Evolutionary conservation across 2,113 vertebrate species (phyloP).

Genomic region (Sylvietta virens): DNA sequence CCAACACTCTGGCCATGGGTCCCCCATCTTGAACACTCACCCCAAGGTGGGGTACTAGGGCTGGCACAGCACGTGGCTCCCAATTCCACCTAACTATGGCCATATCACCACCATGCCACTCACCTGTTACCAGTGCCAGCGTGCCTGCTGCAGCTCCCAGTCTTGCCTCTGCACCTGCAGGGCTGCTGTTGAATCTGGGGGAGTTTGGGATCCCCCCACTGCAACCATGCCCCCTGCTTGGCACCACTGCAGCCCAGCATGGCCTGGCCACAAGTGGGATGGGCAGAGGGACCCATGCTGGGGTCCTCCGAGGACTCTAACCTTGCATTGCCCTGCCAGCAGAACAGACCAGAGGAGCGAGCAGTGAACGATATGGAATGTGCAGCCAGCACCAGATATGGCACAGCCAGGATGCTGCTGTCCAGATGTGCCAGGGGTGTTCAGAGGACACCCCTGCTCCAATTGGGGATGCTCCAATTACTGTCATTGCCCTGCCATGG

Average conservation of each 20-base stretch:
- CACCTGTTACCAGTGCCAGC: background rate
- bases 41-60: background rate
- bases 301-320: background rate
- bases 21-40: background rate
- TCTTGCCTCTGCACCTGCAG: background rate
- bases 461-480: background rate
- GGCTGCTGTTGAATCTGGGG: background rate
- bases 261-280: background rate
- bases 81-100: background rate
- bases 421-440: background rate
- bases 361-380: background rate
- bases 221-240: background rate
- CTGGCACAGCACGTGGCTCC: background rate
- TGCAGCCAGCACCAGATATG: fast-evolving
- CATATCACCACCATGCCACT: background rate
- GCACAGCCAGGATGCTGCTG: background rate
- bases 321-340: background rate
- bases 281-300: background rate
- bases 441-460: no score
- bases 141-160: background rate
- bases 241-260: background rate
- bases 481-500: background rate
- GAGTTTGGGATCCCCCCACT: background rate
- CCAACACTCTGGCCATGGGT: background rate
- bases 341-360: background rate